phyloP scores from a whole-genome alignment of 1,140 invertebrate species.

The Subanguina moxae region DNA sequence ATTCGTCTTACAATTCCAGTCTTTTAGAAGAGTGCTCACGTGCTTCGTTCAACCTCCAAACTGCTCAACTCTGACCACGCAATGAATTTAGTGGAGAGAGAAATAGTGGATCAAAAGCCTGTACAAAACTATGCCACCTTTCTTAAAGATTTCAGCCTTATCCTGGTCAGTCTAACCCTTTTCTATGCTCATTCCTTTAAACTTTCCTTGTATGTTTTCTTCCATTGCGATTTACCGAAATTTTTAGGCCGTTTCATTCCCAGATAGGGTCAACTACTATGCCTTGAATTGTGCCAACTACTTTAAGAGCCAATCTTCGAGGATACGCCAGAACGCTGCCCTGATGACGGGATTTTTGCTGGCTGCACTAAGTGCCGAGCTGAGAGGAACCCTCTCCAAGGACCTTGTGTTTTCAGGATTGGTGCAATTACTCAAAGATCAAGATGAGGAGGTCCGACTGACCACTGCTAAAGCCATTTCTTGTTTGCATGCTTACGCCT shows the following conservation, averaged over 20 bases:
- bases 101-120: slow-evolving; percentile 32
- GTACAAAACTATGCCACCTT: slow-evolving; percentile 42
- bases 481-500: slow-evolving; percentile 47
- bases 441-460: slow-evolving; percentile 49
- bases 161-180: slow-evolving; percentile 28
- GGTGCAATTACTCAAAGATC: slow-evolving; percentile 47
- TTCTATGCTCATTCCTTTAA: slow-evolving; percentile 8
- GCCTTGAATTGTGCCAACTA: slow-evolving; percentile 54
- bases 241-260: slow-evolving; percentile 47
- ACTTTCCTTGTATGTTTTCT: not conserved
- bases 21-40: slow-evolving; percentile 24
- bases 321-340: slow-evolving; percentile 54
- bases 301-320: slow-evolving; percentile 48
- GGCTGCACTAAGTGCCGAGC: slow-evolving; percentile 43
- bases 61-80: slow-evolving; percentile 28
- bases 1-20: slow-evolving; percentile 2
- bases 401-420: slow-evolving; percentile 56
- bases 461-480: slow-evolving; percentile 51
- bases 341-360: slow-evolving; percentile 48
- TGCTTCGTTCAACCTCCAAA: slow-evolving; percentile 9
- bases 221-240: too few relatives aligned
- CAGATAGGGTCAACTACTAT: slow-evolving; percentile 53
- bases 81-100: slow-evolving; percentile 32
- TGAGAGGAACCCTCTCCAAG: slow-evolving; percentile 51
- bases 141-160: slow-evolving; percentile 48